Evolutionary conservation across 2,797 vertebrate genomes (phyloP).

Genomic region (Malurus splendens): DNA sequence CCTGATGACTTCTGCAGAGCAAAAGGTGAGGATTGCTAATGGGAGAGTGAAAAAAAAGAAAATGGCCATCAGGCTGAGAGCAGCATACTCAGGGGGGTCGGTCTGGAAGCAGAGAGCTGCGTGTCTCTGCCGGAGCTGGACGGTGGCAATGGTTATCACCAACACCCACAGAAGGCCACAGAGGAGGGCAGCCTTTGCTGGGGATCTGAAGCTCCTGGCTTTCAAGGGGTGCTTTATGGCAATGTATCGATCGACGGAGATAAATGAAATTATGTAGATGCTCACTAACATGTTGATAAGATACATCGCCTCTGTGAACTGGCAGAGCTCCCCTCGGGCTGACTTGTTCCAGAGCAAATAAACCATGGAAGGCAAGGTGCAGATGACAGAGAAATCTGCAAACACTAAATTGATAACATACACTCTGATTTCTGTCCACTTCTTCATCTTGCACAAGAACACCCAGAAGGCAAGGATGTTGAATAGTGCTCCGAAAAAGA

Average conservation of each 20-base stretch:
- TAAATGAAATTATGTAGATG: constrained; percentile 61
- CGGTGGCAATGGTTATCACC: neutral
- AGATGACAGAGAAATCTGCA: constrained; percentile 67
- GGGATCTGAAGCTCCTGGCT: constrained; percentile 54
- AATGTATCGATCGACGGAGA: constrained; percentile 66
- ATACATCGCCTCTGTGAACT: neutral
- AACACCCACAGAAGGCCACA: constrained; percentile 61
- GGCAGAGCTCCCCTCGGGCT: neutral
- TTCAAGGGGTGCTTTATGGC: constrained; percentile 65
- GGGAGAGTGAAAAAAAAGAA: constrained; percentile 32
- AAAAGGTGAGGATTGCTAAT: constrained; percentile 40
- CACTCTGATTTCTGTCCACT: constrained; percentile 58
- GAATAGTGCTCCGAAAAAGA: constrained; percentile 38
- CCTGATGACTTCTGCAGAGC: constrained; percentile 31
- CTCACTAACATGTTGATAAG: constrained; percentile 69
- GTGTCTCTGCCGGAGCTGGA: neutral
- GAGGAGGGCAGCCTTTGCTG: constrained; percentile 49
- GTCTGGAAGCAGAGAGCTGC: neutral
- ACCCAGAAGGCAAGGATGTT: constrained; percentile 55
- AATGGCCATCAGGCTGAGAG: neutral
- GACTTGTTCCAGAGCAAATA: constrained; percentile 6
- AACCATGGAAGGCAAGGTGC: constrained; percentile 74
- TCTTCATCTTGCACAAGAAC: constrained; percentile 51
- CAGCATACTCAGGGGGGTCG: fast-evolving
- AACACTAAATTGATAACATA: constrained; percentile 55